Evolutionary conservation across 2,888 invertebrate species (phyloP), one percentile per base, ranked within the genome.

Genomic region (Apamea epomidion): DNA sequence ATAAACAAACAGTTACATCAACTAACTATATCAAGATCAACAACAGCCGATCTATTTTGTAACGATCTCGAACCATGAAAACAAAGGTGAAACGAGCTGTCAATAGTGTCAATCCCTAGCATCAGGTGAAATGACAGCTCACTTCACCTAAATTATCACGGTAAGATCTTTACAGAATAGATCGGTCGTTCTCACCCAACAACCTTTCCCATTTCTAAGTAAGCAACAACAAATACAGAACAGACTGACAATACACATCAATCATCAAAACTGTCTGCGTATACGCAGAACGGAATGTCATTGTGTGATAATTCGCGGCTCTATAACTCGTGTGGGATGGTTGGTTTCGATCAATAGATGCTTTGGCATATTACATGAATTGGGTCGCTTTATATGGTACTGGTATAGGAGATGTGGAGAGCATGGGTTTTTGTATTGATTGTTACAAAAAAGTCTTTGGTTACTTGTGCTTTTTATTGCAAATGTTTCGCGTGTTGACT

Each of bases 251-350:
- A 78, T 73, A 80, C 84, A 81, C 87, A 87, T 86, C 83, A 80
- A 80, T 88, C 86, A 86, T 82, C 88, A 71, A 86, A 86, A 82
- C 74, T 78, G 69, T 48, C 76, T 76, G 86, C 81, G 83, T 78
- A 72, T 73, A 84, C 84, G 73, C 74, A 85, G 83, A 73, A 77
- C 83, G 92, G 92, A 92, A 93, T 93, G 93, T 85, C 90, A 94
- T 93, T 93, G 94, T 93, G 89, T 92, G 92, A 93, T 93, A 93
- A 93, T 92, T 79, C 76, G 82, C 76, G 76, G 83, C 74, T 83
- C 45, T 78, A 78, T 84, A 87, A 79, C n/a, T 67, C 65, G 89
- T 82, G 92, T 92, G 90, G 92, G 92, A 82, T 81, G 89, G 78
- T 83, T 80, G 82, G 67, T 67, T 78, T 76, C 70, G 89, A 92